These are phyloP conservation scores for Gambusia holbrooki DNA, from an alignment of 2,113 vertebrate species.

Conservation along the genomic window DNA sequence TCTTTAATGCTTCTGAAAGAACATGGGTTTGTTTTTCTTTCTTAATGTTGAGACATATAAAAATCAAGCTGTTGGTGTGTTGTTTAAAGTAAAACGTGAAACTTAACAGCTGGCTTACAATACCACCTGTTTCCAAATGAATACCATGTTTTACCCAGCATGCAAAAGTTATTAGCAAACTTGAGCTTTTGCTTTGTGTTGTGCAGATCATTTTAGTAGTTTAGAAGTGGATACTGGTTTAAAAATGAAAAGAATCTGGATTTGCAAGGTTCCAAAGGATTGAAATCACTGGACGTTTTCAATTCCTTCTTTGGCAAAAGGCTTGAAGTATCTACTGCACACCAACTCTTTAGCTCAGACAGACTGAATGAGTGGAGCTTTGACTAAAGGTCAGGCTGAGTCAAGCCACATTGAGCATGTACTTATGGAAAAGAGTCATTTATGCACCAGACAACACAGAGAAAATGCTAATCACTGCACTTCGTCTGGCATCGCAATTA, in stretches of 20 bases:
- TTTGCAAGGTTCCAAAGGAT: conserved; percentile 3
- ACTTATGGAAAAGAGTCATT: neutral
- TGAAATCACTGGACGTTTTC: neutral
- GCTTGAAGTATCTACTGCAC: neutral
- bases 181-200: neutral
- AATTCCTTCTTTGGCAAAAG: neutral
- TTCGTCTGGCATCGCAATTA: neutral
- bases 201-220: neutral
- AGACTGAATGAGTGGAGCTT: neutral
- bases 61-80: neutral
- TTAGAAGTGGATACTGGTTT: neutral
- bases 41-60: neutral
- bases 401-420: no score
- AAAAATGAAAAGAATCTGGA: conserved; percentile 12
- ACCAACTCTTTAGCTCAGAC: neutral
- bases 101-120: neutral
- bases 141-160: neutral
- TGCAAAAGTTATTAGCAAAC: neutral
- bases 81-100: neutral
- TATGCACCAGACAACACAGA: neutral
- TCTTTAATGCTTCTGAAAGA: conserved; percentile 8
- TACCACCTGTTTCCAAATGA: neutral
- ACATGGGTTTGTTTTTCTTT: neutral
- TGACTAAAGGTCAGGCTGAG: no score
- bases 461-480: neutral